Percentiles rank a stretch among this genome's conserved stretches.
These are phyloP conservation scores for Rotaria socialis DNA, from an alignment of 2,888 invertebrate genomes.

Conservation along the genomic window DNA sequence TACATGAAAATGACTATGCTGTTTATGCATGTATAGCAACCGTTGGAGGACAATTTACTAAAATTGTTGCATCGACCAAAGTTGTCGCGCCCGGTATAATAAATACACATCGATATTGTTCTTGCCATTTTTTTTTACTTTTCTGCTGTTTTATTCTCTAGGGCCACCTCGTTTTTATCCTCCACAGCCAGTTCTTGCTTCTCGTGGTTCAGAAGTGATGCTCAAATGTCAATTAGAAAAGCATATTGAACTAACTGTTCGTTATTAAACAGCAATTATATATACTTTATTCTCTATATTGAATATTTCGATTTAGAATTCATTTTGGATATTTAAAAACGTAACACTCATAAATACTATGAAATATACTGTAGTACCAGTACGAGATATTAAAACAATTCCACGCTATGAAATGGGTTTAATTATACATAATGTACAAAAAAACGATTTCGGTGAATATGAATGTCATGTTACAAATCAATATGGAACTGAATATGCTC, in stretches of 20 bases:
- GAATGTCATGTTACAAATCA: constrained; percentile 30
- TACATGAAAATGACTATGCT: constrained; percentile 42
- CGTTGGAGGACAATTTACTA: constrained; percentile 37
- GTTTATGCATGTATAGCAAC: constrained; percentile 43
- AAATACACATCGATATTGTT: no score
- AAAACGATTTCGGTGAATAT: background rate
- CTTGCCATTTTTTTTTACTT: background rate
- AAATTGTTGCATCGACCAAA: constrained; percentile 28
- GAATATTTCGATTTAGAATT: background rate
- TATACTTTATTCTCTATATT: background rate
- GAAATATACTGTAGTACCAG: background rate
- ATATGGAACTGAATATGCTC: background rate
- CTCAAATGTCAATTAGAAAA: constrained; percentile 42
- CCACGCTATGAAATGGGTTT: background rate
- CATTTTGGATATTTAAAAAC: constrained; percentile 8
- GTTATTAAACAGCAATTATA: background rate
- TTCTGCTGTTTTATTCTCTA: background rate
- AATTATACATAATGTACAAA: constrained; percentile 4
- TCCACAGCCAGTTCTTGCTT: background rate
- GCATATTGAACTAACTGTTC: constrained; percentile 42
- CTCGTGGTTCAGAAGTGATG: constrained; percentile 16
- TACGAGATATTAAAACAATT: background rate
- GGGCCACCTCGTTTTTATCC: constrained; percentile 41
- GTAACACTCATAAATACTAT: background rate
- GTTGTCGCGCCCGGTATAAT: constrained; percentile 1